Evolutionary conservation across 2,888 invertebrate species (phyloP), one percentile per base, ranked within the genome.

Genomic region (Galerucella pusilla): DNA sequence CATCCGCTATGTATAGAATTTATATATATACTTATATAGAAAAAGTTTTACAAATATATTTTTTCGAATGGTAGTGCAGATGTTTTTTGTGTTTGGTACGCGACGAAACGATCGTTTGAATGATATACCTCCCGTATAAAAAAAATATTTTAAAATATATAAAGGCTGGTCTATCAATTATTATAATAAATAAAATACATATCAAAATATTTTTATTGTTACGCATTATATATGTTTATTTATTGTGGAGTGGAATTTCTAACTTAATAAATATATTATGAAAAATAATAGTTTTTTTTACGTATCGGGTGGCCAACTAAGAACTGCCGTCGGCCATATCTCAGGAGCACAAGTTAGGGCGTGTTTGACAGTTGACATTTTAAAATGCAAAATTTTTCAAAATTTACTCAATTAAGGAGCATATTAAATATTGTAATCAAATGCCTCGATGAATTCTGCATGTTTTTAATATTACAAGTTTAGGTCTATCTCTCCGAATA

Each of bases 61-160:
- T 87, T 86, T 87, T 87, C 85, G 86, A 87, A 84, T 85, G 79
- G 81, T 83, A 84, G 84, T 82, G 81, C 80, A 84, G 80, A 84
- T 84, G 85, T 85, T 57, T 85, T 57, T 85, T 85, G 85, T 85
- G 85, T 84, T 85, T 85, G 84, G 84, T 84, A 84, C 85, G 85
- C 84, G 83, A 82, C 79, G 68, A 78, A 68, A 78, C 75, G 70
- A 79, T 80, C 80, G 77, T 80, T 80, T 80, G 80, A 81, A 77
- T 77, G 82, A 78, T 78, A 76, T 81, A 84, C 80, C 82, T 82
- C 84, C 71, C 72, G 69, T 77, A 71, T 75, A 68, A 54, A 67
- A 20, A 20, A 76, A 74, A 75, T 65, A 75, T 76, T 69, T 76
- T 70, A 80, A 57, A 81, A 83, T 20, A 20, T 20, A 20, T 83